Evolutionary conservation across 2,888 invertebrate genomes (phyloP).

Genomic region (Machimus atricapillus): DNA sequence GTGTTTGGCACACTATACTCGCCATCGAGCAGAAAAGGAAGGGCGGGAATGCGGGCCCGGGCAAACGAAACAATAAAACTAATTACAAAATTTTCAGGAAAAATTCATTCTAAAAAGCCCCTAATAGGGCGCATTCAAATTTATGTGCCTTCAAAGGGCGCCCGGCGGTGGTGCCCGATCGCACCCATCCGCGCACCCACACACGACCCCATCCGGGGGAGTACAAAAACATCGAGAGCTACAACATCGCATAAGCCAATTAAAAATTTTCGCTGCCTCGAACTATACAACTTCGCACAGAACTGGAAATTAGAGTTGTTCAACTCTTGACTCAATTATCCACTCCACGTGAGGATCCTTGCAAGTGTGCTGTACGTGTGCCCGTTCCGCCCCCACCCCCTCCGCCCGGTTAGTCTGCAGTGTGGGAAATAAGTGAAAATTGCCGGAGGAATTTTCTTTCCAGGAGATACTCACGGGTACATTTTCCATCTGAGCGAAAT

Average conservation of each 20-base stretch:
- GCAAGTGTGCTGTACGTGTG: constrained; percentile 23
- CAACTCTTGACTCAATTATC: constrained; percentile 49
- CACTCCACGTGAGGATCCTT: constrained; percentile 41
- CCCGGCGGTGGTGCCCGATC: constrained; percentile 19
- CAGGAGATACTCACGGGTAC: constrained; percentile 26
- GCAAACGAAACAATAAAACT: constrained; percentile 44
- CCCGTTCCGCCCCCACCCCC: neutral
- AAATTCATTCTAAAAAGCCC: constrained; percentile 43
- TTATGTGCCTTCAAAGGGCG: constrained; percentile 34
- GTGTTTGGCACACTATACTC: neutral
- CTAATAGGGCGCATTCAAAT: constrained; percentile 43
- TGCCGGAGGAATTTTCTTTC: neutral
- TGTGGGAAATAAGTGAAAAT: constrained; percentile 24
- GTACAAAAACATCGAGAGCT: constrained; percentile 34
- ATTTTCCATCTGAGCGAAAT: constrained; percentile 29
- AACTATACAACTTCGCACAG: constrained; percentile 45
- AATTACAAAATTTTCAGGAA: constrained; percentile 41
- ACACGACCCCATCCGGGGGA: neutral
- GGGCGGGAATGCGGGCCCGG: neutral
- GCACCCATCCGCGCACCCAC: constrained; percentile 27
- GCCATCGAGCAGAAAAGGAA: neutral
- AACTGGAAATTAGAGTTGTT: constrained; percentile 48
- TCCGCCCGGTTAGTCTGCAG: neutral
- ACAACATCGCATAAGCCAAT: constrained; percentile 46
- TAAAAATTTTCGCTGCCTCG: constrained; percentile 49